Percentiles rank a stretch among this genome's conserved stretches.
Evolutionary conservation across 2,113 vertebrate species (phyloP).

Genomic region (Eclectus roratus): DNA sequence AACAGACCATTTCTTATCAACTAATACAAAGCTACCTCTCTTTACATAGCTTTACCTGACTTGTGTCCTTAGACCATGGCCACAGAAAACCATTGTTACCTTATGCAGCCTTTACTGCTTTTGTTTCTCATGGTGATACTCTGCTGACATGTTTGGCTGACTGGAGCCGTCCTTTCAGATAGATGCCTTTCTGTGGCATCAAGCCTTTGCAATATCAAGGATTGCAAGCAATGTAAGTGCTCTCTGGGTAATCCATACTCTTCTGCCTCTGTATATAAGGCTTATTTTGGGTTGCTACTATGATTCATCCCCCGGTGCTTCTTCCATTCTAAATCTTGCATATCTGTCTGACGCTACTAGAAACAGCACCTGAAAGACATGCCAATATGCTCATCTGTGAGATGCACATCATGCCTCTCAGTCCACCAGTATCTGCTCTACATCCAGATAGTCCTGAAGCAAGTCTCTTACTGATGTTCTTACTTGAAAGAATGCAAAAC

Average conservation of each 20-base stretch:
- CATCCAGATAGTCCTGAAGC: neutral
- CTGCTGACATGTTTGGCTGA: neutral
- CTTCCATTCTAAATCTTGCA: neutral
- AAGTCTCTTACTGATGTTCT: neutral
- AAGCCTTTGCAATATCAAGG: neutral
- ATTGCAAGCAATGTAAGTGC: fast-evolving
- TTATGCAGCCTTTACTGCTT: neutral
- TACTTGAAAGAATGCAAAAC: neutral
- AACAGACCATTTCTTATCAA: neutral
- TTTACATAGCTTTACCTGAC: neutral
- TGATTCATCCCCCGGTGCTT: neutral
- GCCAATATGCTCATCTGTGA: fast-evolving
- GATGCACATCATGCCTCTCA: neutral
- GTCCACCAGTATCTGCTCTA: neutral
- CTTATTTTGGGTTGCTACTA: neutral
- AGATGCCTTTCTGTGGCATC: neutral
- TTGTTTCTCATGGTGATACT: neutral
- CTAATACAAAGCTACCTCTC: neutral
- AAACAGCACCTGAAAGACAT: neutral
- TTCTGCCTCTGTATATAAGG: neutral
- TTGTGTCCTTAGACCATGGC: neutral
- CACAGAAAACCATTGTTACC: neutral
- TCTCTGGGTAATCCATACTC: neutral
- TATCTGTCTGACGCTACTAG: neutral
- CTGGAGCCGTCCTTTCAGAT: neutral